Conservation (phyloP, 2,888 invertebrate genomes). For the Globia sparganii region DNA sequence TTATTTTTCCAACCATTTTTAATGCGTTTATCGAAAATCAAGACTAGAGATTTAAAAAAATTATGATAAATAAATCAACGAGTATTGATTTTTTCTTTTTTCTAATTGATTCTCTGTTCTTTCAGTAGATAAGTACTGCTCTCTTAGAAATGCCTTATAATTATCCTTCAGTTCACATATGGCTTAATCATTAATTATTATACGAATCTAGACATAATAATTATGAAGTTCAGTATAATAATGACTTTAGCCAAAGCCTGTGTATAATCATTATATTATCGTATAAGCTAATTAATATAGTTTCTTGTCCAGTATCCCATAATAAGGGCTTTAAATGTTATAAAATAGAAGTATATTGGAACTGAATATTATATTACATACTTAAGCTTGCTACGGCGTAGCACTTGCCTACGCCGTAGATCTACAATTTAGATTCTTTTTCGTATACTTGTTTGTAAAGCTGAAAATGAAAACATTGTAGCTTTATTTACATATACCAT, state of each 20-base stretch:
- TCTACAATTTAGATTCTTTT: neutral
- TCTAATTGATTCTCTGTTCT: neutral
- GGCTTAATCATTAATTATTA: neutral
- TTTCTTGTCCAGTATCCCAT: neutral
- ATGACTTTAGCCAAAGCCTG: neutral
- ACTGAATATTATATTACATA: slow-evolving; percentile 5
- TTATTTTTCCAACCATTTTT: neutral
- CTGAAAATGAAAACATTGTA: slow-evolving; percentile 1
- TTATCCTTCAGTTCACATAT: neutral
- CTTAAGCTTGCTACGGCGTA: slow-evolving; percentile 48
- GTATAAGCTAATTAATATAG: neutral
- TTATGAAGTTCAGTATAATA: neutral
- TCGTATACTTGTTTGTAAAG: neutral
- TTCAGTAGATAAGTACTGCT: neutral
- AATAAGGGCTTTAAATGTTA: neutral
- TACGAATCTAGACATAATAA: neutral
- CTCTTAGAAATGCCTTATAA: neutral
- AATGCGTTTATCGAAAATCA: neutral
- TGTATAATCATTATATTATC: neutral
- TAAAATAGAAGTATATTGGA: slow-evolving; percentile 16
- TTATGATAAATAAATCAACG: too few species aligned
- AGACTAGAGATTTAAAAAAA: neutral
- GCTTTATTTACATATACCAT: slow-evolving; percentile 26
- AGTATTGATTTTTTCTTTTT: neutral
- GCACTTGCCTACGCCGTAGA: slow-evolving; percentile 43